Percentiles rank a stretch among this genome's conserved stretches.
These are phyloP conservation scores for Drosophila emarginata DNA, from an alignment of 2,888 invertebrate genomes.

Conservation along the genomic window DNA sequence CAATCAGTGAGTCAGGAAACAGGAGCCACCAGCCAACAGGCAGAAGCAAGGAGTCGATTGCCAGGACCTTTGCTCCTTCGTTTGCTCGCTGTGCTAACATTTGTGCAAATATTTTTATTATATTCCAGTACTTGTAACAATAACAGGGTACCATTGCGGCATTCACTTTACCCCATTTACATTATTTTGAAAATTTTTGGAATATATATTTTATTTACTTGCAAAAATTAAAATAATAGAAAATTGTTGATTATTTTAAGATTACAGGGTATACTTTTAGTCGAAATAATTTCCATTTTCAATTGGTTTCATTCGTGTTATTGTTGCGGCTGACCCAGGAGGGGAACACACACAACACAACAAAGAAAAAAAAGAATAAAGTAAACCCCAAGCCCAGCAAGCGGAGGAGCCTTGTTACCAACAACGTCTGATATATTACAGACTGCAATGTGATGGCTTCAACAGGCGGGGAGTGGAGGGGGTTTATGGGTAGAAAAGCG, in stretches of 20 bases:
- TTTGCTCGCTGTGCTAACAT: slow-evolving; percentile 9
- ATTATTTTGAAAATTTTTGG: neutral
- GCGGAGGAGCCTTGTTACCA: slow-evolving; percentile 8
- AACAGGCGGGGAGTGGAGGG: neutral
- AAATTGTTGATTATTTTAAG: neutral
- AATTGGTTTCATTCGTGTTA: slow-evolving; percentile 21
- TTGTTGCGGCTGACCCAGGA: slow-evolving; percentile 12
- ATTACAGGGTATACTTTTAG: neutral
- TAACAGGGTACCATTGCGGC: neutral
- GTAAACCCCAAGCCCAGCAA: neutral
- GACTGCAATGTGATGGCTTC: neutral
- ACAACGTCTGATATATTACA: slow-evolving; percentile 28
- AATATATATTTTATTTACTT: too few relatives aligned
- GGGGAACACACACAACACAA: neutral
- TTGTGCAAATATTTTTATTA: slow-evolving; percentile 53
- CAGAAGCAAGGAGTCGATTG: neutral
- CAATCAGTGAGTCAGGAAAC: slow-evolving; percentile 46
- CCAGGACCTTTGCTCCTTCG: neutral
- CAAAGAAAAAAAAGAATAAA: too few relatives aligned
- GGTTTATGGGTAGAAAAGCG: neutral
- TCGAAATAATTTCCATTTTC: neutral
- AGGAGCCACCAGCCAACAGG: neutral
- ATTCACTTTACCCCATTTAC: neutral
- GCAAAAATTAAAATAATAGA: too few relatives aligned
- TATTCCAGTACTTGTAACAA: neutral